phyloP scores from a whole-genome alignment of 2,113 vertebrate species.

The Candoia aspera region DNA sequence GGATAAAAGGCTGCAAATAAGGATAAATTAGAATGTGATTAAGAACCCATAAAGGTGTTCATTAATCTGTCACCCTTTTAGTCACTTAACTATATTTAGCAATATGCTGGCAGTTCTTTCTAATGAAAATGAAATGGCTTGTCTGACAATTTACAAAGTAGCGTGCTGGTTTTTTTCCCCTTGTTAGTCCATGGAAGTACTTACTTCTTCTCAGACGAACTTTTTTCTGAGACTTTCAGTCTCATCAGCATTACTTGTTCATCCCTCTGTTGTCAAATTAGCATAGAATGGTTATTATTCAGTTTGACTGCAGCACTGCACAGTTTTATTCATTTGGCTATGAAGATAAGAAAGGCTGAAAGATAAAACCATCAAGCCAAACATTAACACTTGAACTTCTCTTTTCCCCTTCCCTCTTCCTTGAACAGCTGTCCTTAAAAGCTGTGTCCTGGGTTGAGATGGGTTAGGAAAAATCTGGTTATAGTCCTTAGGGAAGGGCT shows the following conservation, averaged over 20 bases:
- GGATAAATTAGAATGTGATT: constrained; percentile 31
- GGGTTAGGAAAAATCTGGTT: background rate
- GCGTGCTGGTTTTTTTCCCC: background rate
- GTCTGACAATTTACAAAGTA: constrained; percentile 6
- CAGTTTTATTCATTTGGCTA: background rate
- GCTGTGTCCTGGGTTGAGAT: background rate
- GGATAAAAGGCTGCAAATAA: constrained; percentile 28
- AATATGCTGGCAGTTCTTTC: constrained; percentile 15
- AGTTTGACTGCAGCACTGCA: background rate
- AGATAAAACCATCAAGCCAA: background rate
- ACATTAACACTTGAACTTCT: background rate
- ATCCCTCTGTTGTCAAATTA: background rate
- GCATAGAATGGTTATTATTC: background rate
- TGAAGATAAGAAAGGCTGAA: background rate
- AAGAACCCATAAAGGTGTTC: constrained; percentile 28
- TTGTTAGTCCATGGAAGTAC: background rate
- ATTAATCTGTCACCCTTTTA: constrained; percentile 22
- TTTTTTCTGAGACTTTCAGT: background rate
- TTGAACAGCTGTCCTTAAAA: background rate
- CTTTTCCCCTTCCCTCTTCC: too few species aligned
- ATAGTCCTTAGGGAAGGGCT: background rate
- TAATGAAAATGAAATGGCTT: constrained; percentile 16
- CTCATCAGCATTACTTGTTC: background rate
- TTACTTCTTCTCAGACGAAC: background rate
- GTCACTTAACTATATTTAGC: constrained; percentile 29